Evolutionary conservation across 2,797 vertebrate species (phyloP).

Genomic region (Dipus sagitta): DNA sequence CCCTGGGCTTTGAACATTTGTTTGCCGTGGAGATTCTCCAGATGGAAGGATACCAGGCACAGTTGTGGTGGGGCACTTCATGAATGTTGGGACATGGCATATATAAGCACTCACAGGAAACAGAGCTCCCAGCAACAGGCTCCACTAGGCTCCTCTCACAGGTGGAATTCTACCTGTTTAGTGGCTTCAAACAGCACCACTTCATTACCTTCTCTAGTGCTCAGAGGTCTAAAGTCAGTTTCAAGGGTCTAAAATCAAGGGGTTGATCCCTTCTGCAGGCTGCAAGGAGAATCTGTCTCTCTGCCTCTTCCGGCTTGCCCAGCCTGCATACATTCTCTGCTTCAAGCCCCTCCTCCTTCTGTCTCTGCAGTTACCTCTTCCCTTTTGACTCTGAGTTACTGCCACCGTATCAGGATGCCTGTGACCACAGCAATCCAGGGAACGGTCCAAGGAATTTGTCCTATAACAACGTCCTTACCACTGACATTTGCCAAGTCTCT

Average conservation of each 20-base stretch:
- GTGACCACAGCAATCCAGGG: background rate
- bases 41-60: background rate
- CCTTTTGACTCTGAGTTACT: background rate
- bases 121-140: fast-evolving
- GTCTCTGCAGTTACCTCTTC: background rate
- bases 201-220: background rate
- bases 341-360: background rate
- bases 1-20: background rate
- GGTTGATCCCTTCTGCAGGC: background rate
- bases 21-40: background rate
- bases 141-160: background rate
- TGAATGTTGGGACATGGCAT: background rate
- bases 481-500: background rate
- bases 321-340: background rate
- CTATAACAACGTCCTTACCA: background rate
- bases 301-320: background rate
- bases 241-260: background rate
- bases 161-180: background rate
- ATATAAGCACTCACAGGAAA: background rate
- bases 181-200: background rate
- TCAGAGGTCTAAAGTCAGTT: background rate
- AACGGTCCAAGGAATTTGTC: background rate
- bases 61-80: background rate
- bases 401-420: background rate
- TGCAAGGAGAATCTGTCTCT: background rate